Percentiles rank a stretch among this genome's conserved stretches.
These are phyloP conservation scores for Ctenomys sociabilis DNA, from an alignment of 2,113 vertebrate genomes.

Conservation along the genomic window DNA sequence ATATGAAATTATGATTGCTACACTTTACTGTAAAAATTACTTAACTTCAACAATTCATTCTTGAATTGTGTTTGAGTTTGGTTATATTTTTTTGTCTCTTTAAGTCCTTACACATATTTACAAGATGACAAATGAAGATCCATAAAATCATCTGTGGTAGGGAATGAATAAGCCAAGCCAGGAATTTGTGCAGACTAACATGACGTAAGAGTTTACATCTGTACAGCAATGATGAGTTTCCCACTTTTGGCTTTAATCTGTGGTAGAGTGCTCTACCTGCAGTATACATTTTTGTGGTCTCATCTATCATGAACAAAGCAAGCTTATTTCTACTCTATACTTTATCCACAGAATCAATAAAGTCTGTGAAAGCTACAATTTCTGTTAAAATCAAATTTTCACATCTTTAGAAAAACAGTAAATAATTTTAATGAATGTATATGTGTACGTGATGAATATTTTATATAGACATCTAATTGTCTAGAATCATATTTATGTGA, in stretches of 20 bases:
- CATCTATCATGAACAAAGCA: neutral
- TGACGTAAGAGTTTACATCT: neutral
- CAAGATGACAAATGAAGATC: neutral
- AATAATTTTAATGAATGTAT: neutral
- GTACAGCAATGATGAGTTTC: neutral
- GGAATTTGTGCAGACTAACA: neutral
- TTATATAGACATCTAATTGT: neutral
- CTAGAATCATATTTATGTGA: neutral
- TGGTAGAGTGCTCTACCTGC: neutral
- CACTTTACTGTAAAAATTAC: neutral
- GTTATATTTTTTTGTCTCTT: neutral
- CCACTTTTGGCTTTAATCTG: neutral
- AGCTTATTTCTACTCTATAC: neutral
- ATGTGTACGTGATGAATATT: neutral
- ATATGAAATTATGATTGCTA: neutral
- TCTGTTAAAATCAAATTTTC: neutral
- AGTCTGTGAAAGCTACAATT: neutral
- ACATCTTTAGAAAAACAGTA: neutral
- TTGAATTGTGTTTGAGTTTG: neutral
- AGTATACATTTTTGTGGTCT: neutral
- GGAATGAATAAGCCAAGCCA: neutral
- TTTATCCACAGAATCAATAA: neutral
- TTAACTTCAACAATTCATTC: neutral
- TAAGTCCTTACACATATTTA: neutral
- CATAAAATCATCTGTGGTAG: neutral